Evolutionary conservation across 2,113 vertebrate genomes (phyloP), one percentile per base, ranked within the genome.

Genomic region (Bujurquina vittata): DNA sequence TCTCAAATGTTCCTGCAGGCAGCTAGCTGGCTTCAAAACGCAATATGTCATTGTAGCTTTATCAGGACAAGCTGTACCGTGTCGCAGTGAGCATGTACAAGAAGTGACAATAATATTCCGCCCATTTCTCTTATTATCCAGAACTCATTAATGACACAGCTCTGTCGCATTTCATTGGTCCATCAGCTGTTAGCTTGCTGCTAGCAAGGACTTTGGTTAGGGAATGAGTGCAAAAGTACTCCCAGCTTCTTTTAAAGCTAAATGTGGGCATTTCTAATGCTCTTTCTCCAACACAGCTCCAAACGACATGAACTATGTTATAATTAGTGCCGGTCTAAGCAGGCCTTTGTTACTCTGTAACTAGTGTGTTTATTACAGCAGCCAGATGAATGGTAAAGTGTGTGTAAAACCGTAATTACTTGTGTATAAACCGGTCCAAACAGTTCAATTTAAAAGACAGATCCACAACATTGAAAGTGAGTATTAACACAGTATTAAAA

Each of bases 161-260:
- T 33, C 15, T 18, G 65, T 7, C 10, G 11, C 14, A 80, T 62
- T 54, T 33, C 37, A 49, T 23, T 37, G 69, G 2, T 49, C 17
- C 7, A 37, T 78, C 86, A 92, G 79, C 83, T 90, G 90, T 88
- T 88, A 88, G 84, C 88, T 54, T 65, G 7, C n/a, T 56, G 83
- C 83, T 83, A 79, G 67, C 85, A 37, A 31, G 12, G 20, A 20
- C 35, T 75, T 81, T 78, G 55, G 3, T 77, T 72, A 33, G 77
- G 52, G 40, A 29, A 35, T 59, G 17, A 57, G 10, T 54, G 18
- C 1, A 35, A 4, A 73, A 52, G 10, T 18, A 10, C 23, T 15
- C 40, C 7, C 2, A 7, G 18, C 43, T 29, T 61, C 3, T 31
- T 20, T 15, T 20, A 40, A 31, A 26, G 14, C 10, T 8, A 12